Conservation (phyloP, 2,888 invertebrate species). For the Drosophila lacicola region DNA sequence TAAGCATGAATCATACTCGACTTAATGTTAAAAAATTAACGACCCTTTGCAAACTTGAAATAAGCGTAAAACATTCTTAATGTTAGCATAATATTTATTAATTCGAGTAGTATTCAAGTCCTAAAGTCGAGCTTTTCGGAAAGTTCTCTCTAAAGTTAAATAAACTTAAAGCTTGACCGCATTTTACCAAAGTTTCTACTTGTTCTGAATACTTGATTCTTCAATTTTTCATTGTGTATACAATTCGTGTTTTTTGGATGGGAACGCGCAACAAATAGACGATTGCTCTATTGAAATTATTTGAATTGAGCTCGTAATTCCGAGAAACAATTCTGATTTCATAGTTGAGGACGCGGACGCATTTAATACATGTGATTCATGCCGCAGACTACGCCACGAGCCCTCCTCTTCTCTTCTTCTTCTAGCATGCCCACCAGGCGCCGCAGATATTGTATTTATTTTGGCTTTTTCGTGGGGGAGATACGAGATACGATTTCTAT, state of each 20-base stretch:
- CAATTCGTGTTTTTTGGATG: not conserved
- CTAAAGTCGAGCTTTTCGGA: too few species aligned
- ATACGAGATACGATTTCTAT: constrained; percentile 11
- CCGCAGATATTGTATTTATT: constrained; percentile 38
- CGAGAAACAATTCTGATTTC: constrained; percentile 71
- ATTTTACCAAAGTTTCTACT: not conserved
- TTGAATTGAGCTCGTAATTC: constrained; percentile 63
- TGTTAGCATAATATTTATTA: too few species aligned
- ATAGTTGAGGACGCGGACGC: constrained; percentile 55
- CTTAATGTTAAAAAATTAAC: too few species aligned
- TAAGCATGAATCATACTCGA: too few species aligned
- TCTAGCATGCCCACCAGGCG: constrained; percentile 21
- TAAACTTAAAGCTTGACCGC: too few species aligned
- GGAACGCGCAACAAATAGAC: constrained; percentile 40
- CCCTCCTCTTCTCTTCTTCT: not conserved
- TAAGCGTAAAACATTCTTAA: too few species aligned
- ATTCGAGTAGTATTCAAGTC: too few species aligned
- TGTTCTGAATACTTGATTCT: not conserved
- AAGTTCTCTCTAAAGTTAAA: too few species aligned
- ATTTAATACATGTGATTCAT: constrained; percentile 68
- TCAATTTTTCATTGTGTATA: not conserved
- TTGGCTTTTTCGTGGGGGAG: constrained; percentile 20
- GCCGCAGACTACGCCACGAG: not conserved
- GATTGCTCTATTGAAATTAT: constrained; percentile 65
- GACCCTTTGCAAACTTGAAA: too few species aligned